Conservation (phyloP, 1,140 invertebrate genomes). For the Drosophila novamexicana region DNA sequence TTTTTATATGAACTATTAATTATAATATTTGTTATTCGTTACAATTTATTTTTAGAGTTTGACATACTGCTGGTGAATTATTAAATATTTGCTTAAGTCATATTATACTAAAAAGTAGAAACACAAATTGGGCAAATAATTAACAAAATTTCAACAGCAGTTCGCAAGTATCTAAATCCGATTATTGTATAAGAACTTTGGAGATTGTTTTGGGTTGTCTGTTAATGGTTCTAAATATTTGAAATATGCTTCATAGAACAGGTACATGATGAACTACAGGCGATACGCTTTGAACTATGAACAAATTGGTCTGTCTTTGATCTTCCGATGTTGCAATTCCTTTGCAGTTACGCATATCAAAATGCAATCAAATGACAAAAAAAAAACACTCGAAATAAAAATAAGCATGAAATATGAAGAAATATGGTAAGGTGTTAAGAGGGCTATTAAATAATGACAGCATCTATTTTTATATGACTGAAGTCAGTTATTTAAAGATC, state of each 20-base stretch:
- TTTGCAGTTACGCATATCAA: constrained; percentile 61
- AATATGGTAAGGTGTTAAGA: constrained; percentile 39
- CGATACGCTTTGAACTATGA: constrained; percentile 50
- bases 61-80: no score
- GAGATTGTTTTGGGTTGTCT: background rate
- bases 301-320: constrained; percentile 41
- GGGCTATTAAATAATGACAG: constrained; percentile 54
- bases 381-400: background rate
- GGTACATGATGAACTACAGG: constrained; percentile 29
- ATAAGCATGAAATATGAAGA: constrained; percentile 7
- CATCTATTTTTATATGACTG: constrained; percentile 55
- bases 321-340: constrained; percentile 46
- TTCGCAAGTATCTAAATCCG: background rate
- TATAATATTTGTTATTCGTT: no score
- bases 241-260: background rate
- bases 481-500: constrained; percentile 35
- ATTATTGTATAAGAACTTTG: background rate
- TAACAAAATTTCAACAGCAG: no score
- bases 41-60: no score
- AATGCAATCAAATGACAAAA: constrained; percentile 62
- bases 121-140: no score
- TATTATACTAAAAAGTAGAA: no score
- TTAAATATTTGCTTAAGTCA: no score
- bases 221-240: background rate
- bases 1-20: no score